These are phyloP conservation scores for Hepsetus odoe DNA, from an alignment of 2,113 vertebrate species.

Conservation along the genomic window DNA sequence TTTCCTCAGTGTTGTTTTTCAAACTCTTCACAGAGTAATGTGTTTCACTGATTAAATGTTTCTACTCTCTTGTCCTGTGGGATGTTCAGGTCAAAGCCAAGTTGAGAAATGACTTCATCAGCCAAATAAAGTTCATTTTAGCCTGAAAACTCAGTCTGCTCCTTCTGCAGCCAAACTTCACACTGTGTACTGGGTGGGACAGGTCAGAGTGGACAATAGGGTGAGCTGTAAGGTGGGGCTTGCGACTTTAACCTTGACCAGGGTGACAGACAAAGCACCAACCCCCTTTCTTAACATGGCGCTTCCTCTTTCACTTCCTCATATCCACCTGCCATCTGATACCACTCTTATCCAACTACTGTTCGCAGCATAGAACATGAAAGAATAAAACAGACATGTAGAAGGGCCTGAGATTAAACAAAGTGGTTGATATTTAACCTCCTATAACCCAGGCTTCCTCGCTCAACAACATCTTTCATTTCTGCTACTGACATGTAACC, in stretches of 20 bases:
- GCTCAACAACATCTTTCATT: too few species aligned
- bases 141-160: slow-evolving; percentile 35
- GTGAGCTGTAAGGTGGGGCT: slow-evolving; percentile 28
- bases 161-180: slow-evolving; percentile 46
- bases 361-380: too few species aligned
- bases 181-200: slow-evolving; percentile 58
- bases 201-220: slow-evolving; percentile 60
- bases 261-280: slow-evolving; percentile 26
- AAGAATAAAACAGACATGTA: too few species aligned
- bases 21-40: not conserved
- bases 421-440: too few species aligned
- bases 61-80: not conserved
- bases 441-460: too few species aligned
- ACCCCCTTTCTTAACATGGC: not conserved
- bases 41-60: not conserved
- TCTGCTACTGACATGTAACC: too few species aligned
- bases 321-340: slow-evolving; percentile 30
- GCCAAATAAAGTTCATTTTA: slow-evolving; percentile 21
- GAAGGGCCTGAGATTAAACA: too few species aligned
- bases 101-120: slow-evolving; percentile 38
- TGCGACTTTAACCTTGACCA: slow-evolving; percentile 16
- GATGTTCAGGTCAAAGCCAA: slow-evolving; percentile 4
- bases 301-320: slow-evolving; percentile 45
- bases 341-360: not conserved
- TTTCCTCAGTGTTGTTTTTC: too few species aligned